These are phyloP conservation scores for Mactromeris polynyma DNA, from an alignment of 2,888 invertebrate species.

Conservation along the genomic window DNA sequence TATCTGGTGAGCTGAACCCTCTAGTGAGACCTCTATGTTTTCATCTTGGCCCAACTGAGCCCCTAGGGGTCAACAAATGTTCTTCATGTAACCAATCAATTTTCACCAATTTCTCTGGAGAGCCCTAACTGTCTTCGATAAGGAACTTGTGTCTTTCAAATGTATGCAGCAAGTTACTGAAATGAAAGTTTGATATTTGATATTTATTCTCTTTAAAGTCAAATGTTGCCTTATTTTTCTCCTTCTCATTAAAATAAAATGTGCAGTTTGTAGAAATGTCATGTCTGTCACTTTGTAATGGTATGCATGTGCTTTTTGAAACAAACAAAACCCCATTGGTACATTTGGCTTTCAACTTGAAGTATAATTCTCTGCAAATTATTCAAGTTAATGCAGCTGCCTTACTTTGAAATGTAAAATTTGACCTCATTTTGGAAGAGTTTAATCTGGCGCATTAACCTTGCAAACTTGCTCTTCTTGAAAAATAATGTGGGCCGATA, in stretches of 20 bases:
- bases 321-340: not conserved
- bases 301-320: slow-evolving; percentile 1
- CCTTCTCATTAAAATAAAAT: not conserved
- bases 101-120: not conserved
- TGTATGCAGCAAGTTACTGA: not conserved
- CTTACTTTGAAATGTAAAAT: not conserved
- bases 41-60: not conserved
- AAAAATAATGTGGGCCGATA: slow-evolving; percentile 16
- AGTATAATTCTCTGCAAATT: not conserved
- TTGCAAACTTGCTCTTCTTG: not conserved
- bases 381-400: not conserved
- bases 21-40: not conserved
- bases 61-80: not conserved
- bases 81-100: not conserved
- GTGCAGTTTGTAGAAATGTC: slow-evolving; percentile 6
- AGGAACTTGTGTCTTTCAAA: not conserved
- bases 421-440: slow-evolving; percentile 1
- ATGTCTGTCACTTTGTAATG: not conserved
- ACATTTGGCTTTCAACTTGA: not conserved
- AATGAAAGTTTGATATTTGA: not conserved
- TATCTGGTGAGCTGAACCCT: not conserved
- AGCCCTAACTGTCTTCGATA: not conserved
- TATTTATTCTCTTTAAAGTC: not conserved
- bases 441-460: slow-evolving; percentile 5
- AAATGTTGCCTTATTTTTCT: not conserved